Evolutionary conservation across 2,888 invertebrate species (phyloP).

Genomic region (Hofmannophila pseudospretella): DNA sequence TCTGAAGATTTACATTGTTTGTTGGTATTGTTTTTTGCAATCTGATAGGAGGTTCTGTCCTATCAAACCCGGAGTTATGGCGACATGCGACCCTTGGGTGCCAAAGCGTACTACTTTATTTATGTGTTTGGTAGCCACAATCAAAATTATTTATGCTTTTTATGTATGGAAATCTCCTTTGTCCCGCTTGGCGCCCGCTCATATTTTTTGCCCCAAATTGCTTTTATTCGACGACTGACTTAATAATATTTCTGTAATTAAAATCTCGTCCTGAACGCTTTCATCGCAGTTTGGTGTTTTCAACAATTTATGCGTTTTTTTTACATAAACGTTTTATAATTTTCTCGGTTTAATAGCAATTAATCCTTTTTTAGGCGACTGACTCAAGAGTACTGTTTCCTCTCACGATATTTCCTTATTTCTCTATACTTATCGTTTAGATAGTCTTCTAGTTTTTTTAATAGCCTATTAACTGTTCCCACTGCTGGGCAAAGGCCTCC

Average conservation of each 20-base stretch:
- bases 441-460: too few relatives aligned
- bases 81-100: conserved; percentile 20
- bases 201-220: conserved; percentile 51
- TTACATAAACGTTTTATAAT: conserved; percentile 28
- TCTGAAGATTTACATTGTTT: too few relatives aligned
- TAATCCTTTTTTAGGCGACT: conserved; percentile 26
- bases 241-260: conserved; percentile 74
- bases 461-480: too few relatives aligned
- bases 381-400: too few relatives aligned
- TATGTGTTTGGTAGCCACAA: conserved; percentile 57
- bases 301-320: conserved; percentile 49
- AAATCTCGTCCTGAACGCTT: conserved; percentile 57
- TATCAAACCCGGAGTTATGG: background rate
- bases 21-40: too few relatives aligned
- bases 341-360: conserved; percentile 35
- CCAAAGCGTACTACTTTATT: conserved; percentile 60
- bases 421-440: too few relatives aligned
- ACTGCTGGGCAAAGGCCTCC: too few relatives aligned
- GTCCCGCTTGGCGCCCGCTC: conserved; percentile 34
- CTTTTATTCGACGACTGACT: conserved; percentile 63
- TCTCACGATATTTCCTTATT: too few relatives aligned
- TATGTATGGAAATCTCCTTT: conserved; percentile 64
- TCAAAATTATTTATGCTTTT: conserved; percentile 72
- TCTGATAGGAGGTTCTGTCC: too few relatives aligned
- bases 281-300: conserved; percentile 41